Conservation (phyloP, 2,113 vertebrate genomes). For the Neotoma lepida region DNA sequence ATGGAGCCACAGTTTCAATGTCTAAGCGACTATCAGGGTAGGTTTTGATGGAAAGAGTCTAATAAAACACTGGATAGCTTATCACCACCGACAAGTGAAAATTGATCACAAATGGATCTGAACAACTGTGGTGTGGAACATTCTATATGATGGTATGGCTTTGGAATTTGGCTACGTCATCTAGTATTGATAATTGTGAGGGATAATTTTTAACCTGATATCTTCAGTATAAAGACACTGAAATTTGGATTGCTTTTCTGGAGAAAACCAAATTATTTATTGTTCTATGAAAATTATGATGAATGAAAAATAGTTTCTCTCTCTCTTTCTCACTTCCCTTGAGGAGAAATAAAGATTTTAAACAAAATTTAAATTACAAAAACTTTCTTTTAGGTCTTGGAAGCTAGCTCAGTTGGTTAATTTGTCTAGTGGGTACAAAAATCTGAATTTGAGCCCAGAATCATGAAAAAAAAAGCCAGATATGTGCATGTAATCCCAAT, state of each 20-base stretch:
- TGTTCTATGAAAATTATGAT: not conserved
- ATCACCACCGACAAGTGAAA: constrained; percentile 18
- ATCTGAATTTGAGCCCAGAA: not conserved
- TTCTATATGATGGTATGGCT: constrained; percentile 27
- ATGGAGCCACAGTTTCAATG: constrained; percentile 51
- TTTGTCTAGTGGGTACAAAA: not conserved
- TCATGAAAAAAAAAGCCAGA: not conserved
- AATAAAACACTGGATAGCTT: constrained; percentile 51
- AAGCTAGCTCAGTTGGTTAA: not conserved
- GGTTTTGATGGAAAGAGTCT: constrained; percentile 38
- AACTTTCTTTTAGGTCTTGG: not conserved
- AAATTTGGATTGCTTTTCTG: not conserved
- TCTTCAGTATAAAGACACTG: not conserved
- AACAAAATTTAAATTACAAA: not conserved
- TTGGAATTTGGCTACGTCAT: constrained; percentile 44
- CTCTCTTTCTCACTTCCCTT: not conserved
- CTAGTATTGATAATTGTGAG: constrained; percentile 7
- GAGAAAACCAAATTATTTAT: constrained; percentile 2
- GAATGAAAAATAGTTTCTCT: constrained; percentile 18
- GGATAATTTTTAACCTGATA: not conserved
- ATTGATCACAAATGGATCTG: not conserved
- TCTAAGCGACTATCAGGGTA: not conserved
- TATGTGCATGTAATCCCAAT: not conserved
- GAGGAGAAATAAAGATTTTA: not conserved
- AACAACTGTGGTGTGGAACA: constrained; percentile 15